Percentiles rank a stretch among this genome's conserved stretches.
Conservation (phyloP, 2,888 invertebrate species). For the Dicroscelio sp. region DNA sequence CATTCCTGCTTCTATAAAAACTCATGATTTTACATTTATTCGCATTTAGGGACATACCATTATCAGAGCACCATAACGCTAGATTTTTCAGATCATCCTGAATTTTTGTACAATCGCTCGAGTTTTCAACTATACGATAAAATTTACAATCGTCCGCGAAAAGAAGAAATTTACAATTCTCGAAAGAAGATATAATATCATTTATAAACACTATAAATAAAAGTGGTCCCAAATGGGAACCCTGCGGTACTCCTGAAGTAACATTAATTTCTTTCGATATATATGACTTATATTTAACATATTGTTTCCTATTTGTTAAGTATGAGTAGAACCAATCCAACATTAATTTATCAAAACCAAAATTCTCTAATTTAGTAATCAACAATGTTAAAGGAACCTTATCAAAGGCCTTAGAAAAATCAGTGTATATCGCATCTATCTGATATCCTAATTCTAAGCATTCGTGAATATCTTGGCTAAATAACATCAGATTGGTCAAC, state of each 20-base stretch:
- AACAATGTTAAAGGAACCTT: background rate
- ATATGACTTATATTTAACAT: background rate
- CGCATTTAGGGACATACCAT: constrained; percentile 3
- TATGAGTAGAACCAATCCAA: background rate
- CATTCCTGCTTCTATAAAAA: background rate
- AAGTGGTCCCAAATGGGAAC: background rate
- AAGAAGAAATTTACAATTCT: too few relatives aligned
- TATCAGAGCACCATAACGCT: background rate
- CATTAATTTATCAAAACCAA: background rate
- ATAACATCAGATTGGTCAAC: background rate
- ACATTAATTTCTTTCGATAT: background rate
- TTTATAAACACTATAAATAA: background rate
- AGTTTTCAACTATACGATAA: background rate
- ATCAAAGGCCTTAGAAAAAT: background rate
- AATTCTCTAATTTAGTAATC: background rate
- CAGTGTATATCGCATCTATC: constrained; percentile 6
- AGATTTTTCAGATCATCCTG: background rate
- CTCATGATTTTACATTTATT: constrained; percentile 20
- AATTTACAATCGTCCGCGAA: constrained; percentile 38
- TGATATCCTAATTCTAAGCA: too few relatives aligned
- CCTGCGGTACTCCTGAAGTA: background rate
- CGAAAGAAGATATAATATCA: background rate
- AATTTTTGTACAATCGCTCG: background rate
- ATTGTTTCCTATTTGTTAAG: background rate
- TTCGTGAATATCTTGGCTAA: background rate